These are phyloP conservation scores for Pseudolaguvia tuberculata DNA, from an alignment of 2,113 vertebrate species.

Conservation along the genomic window DNA sequence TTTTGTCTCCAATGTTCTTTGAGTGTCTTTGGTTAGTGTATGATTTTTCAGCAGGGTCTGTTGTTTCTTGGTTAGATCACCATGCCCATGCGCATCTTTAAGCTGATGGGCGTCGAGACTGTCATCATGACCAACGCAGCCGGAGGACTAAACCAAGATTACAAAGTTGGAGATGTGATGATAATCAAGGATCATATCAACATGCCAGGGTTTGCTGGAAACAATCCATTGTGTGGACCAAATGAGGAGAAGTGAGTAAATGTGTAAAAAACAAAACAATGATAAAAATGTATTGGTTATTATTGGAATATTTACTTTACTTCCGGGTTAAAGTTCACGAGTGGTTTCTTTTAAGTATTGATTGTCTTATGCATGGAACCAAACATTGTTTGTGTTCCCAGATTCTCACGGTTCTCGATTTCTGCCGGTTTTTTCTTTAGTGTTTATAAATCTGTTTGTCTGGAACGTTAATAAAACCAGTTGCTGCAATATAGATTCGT, in stretches of 20 bases:
- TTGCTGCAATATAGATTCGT: too few relatives aligned
- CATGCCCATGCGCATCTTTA: constrained; percentile 85
- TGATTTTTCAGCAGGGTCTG: not conserved
- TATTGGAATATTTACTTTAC: too few relatives aligned
- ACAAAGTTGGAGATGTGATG: constrained; percentile 91
- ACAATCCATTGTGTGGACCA: constrained; percentile 78
- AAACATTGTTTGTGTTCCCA: too few relatives aligned
- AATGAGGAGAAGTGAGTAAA: constrained; percentile 79
- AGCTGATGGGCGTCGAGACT: constrained; percentile 79
- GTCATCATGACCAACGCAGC: constrained; percentile 90
- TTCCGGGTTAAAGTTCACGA: too few relatives aligned
- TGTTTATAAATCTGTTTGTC: too few relatives aligned
- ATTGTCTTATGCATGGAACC: too few relatives aligned
- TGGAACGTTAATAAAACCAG: too few relatives aligned
- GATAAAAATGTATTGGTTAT: too few relatives aligned
- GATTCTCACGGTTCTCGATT: too few relatives aligned
- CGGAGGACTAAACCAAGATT: constrained; percentile 84
- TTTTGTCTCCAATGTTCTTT: not conserved
- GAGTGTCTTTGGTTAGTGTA: not conserved
- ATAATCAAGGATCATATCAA: constrained; percentile 90
- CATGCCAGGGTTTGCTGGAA: constrained; percentile 78
- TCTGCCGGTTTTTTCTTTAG: too few relatives aligned
- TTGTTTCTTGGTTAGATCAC: constrained; percentile 68
- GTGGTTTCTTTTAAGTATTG: too few relatives aligned
- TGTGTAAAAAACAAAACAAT: not conserved